A percentile compares a stretch with the other conserved stretches of the same genome.
Conservation (phyloP, 1,140 invertebrate genomes). For the Brachionus koreanus region DNA sequence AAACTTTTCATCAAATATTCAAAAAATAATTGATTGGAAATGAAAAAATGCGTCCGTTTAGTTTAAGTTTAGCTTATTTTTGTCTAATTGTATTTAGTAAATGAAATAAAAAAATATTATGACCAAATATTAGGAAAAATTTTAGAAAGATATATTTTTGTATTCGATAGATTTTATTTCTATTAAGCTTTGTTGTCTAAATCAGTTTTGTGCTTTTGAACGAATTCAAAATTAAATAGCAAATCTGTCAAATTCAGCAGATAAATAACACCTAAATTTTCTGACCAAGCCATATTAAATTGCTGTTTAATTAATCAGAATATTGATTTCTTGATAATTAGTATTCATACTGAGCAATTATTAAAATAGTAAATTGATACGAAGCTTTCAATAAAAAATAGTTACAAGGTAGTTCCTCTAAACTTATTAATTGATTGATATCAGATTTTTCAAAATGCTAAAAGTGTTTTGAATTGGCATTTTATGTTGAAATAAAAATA, state of each 20-base stretch:
- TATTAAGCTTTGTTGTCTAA: not conserved
- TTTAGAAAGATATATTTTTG: not conserved
- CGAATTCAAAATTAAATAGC: not conserved
- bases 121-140: not conserved
- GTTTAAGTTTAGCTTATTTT: not conserved
- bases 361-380: not conserved
- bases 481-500: not conserved
- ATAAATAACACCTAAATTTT: not conserved
- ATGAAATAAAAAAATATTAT: not conserved
- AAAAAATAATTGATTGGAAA: not conserved
- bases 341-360: not conserved
- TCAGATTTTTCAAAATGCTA: conserved; percentile 24
- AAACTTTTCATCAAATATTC: conserved; percentile 21
- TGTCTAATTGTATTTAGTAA: not conserved
- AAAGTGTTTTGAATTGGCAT: conserved; percentile 26
- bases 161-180: not conserved
- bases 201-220: not conserved
- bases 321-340: not conserved
- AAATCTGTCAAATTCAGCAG: not conserved
- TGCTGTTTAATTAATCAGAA: not conserved
- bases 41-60: not conserved
- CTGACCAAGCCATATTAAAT: not conserved
- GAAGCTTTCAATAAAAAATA: not conserved
- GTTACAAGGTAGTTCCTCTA: conserved; percentile 15
- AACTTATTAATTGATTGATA: conserved; percentile 19